A percentile compares a stretch with the other conserved stretches of the same genome.
These are phyloP conservation scores for Trichomalopsis sarcophagae DNA, from an alignment of 1,140 invertebrate genomes.

Conservation along the genomic window DNA sequence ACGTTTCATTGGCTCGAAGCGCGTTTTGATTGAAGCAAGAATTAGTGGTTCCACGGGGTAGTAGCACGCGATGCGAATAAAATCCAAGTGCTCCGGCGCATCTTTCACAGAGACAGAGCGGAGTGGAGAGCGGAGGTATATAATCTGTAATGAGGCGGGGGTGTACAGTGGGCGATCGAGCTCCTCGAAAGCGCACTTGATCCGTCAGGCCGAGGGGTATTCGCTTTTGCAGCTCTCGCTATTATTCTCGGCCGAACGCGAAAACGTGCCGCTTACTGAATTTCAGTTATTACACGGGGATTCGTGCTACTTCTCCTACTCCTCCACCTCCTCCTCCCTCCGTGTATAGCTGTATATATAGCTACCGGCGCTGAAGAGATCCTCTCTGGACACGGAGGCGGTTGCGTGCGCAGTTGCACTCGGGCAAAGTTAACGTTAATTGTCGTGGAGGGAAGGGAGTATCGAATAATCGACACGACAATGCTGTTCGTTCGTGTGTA, in stretches of 20 bases:
- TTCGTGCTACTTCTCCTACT: neutral
- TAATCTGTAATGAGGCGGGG: slow-evolving; percentile 17
- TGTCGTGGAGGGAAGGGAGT: neutral
- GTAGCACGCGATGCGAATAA: slow-evolving; percentile 2
- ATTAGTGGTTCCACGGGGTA: neutral
- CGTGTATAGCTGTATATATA: neutral
- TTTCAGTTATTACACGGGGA: slow-evolving; percentile 38
- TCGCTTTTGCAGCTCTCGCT: neutral
- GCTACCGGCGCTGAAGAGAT: neutral
- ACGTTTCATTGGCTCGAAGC: slow-evolving; percentile 29
- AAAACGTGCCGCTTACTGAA: slow-evolving; percentile 37
- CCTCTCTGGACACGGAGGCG: neutral
- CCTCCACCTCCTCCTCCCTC: no score
- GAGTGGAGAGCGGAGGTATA: neutral
- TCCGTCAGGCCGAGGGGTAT: neutral
- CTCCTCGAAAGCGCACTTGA: slow-evolving; percentile 16
- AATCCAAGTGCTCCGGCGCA: slow-evolving; percentile 4
- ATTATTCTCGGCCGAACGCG: slow-evolving; percentile 1
- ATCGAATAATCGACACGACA: neutral
- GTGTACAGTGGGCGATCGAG: neutral
- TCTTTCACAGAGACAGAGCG: neutral
- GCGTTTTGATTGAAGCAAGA: slow-evolving; percentile 31
- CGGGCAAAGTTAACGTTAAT: slow-evolving; percentile 21
- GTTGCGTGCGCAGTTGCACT: neutral
- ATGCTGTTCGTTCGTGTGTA: no score